Percentiles rank a stretch among this genome's conserved stretches.
phyloP scores from a whole-genome alignment of 2,797 vertebrate species.

The Enteromius afrohamiltoni region DNA sequence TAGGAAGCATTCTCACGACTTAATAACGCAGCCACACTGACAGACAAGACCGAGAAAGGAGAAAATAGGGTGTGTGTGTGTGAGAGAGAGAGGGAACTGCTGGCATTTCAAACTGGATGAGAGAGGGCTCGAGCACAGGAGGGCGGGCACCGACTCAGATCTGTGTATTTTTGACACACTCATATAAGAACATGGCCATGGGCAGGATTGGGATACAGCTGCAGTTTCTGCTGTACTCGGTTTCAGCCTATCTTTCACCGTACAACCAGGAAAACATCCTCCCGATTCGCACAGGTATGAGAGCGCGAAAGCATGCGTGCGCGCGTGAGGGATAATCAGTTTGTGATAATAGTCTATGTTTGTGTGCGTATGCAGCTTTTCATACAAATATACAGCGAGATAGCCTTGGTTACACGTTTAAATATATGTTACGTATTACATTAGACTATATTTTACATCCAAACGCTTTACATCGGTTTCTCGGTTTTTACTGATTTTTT shows the following conservation, averaged over 20 bases:
- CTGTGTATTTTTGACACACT: constrained; percentile 21
- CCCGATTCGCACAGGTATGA: constrained; percentile 49
- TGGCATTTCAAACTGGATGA: constrained; percentile 28
- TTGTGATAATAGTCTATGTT: not conserved
- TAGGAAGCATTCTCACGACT: constrained; percentile 30
- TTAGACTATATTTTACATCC: not conserved
- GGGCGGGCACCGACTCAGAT: constrained; percentile 12
- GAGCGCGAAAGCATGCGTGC: constrained; percentile 1
- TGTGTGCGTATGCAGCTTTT: not conserved
- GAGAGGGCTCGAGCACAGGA: not conserved
- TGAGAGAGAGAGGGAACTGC: not conserved
- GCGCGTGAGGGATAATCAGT: not conserved
- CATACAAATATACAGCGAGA: not conserved
- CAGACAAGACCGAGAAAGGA: not conserved
- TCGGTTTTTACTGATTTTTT: not conserved
- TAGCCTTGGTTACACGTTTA: too few relatives aligned
- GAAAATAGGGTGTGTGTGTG: not conserved
- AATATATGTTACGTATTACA: not conserved
- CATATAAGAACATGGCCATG: constrained; percentile 50
- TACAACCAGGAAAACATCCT: constrained; percentile 33
- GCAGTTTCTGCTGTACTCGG: constrained; percentile 50
- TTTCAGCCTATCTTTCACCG: constrained; percentile 43
- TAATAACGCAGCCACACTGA: constrained; percentile 20
- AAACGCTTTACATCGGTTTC: not conserved
- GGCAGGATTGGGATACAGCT: constrained; percentile 42